These are phyloP conservation scores for Tautogolabrus adspersus DNA, from an alignment of 2,113 vertebrate genomes.

Conservation along the genomic window DNA sequence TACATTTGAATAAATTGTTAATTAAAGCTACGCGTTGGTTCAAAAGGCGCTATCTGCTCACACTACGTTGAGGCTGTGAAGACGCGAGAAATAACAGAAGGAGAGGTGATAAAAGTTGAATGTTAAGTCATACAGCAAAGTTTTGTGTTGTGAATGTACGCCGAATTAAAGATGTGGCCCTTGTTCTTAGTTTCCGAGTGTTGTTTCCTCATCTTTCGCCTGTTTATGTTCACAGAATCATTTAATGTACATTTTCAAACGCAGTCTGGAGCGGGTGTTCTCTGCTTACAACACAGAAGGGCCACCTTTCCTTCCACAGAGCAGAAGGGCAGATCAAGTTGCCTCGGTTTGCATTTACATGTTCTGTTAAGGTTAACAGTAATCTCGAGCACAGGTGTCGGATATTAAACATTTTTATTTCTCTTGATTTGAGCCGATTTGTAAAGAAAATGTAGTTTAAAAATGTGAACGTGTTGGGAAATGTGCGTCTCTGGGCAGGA, in stretches of 20 bases:
- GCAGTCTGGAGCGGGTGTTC: background rate
- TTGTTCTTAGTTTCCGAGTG: accelerated
- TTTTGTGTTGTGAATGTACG: background rate
- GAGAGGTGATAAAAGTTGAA: slow-evolving; percentile 3
- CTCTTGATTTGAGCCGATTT: background rate
- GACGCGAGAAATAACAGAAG: background rate
- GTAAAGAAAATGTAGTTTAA: background rate
- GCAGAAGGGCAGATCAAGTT: slow-evolving; percentile 32
- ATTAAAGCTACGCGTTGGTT: background rate
- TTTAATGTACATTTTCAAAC: background rate
- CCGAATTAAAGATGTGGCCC: background rate
- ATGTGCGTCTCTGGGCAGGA: background rate
- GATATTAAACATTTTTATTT: background rate
- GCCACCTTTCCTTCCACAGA: background rate
- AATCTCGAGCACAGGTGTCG: background rate
- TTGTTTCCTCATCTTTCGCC: accelerated
- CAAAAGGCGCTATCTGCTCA: background rate
- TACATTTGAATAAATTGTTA: accelerated
- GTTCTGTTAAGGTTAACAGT: background rate
- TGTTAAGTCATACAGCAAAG: accelerated
- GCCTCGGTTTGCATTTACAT: slow-evolving; percentile 10
- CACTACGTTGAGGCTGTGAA: background rate
- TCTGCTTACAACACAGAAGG: background rate
- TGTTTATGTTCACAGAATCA: accelerated
- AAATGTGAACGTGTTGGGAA: background rate